Evolutionary conservation across 2,888 invertebrate species (phyloP).

Genomic region (Athetis lepigone): DNA sequence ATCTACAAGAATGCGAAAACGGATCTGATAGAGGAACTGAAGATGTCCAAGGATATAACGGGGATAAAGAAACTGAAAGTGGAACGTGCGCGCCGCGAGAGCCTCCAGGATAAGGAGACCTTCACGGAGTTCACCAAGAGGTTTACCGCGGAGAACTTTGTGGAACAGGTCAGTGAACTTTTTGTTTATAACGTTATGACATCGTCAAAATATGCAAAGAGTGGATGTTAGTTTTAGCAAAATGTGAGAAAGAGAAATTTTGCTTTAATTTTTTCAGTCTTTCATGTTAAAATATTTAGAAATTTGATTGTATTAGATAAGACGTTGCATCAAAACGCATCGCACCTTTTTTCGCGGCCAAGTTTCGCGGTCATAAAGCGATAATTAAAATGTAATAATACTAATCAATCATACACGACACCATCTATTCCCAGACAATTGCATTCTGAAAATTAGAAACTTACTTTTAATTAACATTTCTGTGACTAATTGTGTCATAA

Average conservation of each 20-base stretch:
- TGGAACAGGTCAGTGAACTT: constrained; percentile 94
- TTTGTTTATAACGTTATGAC: constrained; percentile 48
- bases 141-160: constrained; percentile 96
- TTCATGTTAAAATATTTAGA: too few species aligned
- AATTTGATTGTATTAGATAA: too few species aligned
- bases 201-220: constrained; percentile 26
- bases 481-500: constrained; percentile 43
- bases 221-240: constrained; percentile 35
- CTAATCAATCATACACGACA: not conserved
- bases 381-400: not conserved
- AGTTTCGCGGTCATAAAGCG: too few species aligned
- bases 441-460: constrained; percentile 39
- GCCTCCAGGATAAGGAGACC: constrained; percentile 95
- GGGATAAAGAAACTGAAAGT: constrained; percentile 98
- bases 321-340: too few species aligned
- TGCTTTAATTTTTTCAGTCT: too few species aligned
- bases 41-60: constrained; percentile 97
- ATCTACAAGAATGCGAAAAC: constrained; percentile 94
- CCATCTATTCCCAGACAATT: constrained; percentile 23
- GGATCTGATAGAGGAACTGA: constrained; percentile 97
- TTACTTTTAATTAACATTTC: constrained; percentile 18
- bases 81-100: constrained; percentile 96
- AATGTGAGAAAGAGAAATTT: too few species aligned
- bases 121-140: constrained; percentile 96
- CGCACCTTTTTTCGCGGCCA: too few species aligned